Conservation (phyloP, 1,140 invertebrate species). For the Papilio aristodemus region DNA sequence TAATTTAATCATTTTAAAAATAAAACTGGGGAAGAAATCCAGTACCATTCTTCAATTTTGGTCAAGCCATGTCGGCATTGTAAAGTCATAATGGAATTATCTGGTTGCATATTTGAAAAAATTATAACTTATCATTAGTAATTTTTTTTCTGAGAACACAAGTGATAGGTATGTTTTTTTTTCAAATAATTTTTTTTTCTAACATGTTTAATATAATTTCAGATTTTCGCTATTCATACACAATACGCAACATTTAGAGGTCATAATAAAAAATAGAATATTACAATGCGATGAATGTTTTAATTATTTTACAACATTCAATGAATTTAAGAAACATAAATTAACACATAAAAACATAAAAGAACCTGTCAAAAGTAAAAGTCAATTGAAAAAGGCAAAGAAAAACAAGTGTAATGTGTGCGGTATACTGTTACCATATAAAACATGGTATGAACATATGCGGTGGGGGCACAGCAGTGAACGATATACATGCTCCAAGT, state of each 20-base stretch:
- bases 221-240: constrained; percentile 4
- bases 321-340: neutral
- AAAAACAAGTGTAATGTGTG: constrained; percentile 44
- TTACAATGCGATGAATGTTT: constrained; percentile 16
- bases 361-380: neutral
- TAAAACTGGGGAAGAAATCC: too few relatives aligned
- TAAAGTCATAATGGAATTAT: too few relatives aligned
- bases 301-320: neutral
- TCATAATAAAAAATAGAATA: neutral
- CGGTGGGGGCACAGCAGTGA: constrained; percentile 34
- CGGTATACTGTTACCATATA: constrained; percentile 40
- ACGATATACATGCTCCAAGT: constrained; percentile 33
- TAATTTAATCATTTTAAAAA: too few relatives aligned
- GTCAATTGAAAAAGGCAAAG: neutral
- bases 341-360: constrained; percentile 1
- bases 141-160: too few relatives aligned
- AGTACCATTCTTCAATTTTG: too few relatives aligned
- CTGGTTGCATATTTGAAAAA: too few relatives aligned
- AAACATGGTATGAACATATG: constrained; percentile 45
- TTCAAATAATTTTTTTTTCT: too few relatives aligned
- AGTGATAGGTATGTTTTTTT: too few relatives aligned
- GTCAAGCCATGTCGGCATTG: too few relatives aligned
- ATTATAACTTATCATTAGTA: too few relatives aligned
- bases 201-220: neutral
- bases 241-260: constrained; percentile 10